Evolutionary conservation across 2,113 vertebrate genomes (phyloP), one percentile per base, ranked within the genome.

Genomic region (Tiliqua scincoides): DNA sequence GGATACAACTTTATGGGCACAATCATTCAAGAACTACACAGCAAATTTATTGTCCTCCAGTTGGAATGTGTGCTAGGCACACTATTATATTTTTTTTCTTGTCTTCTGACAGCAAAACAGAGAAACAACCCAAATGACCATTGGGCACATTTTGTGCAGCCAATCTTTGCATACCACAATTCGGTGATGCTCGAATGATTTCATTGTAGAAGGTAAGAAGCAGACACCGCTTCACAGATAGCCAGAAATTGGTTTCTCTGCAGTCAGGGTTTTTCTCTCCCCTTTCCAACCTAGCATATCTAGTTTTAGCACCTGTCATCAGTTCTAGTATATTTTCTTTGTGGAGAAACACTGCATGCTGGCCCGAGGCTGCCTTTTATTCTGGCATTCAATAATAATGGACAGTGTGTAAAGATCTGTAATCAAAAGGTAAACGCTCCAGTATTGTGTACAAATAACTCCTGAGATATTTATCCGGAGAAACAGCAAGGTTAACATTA

Each of bases 291-390:
- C 57, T 68, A 62, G 57, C 61, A 20, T 77, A 84, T 88, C 65
- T 86, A 0, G 59, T 89, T 91, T 91, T 83, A 91, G 85, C 82
- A 25, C 59, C 87, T 93, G 67, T 83, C 78, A 86, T 94, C 73
- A 88, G n/a, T 86, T 95, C n/a, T 57, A 83, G 79, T 89, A 52
- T 92, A 52, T 95, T 95, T 96, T 94, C 89, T 94, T 91, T 93
- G 85, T 93, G 86, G 90, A 88, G 93, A 72, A 88, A 90, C 67
- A 76, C 74, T 80, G 85, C 83, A 83, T 87, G 76, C 77, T 91
- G 75, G 48, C 76, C 94, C 91, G 88, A 91, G 89, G 83, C 92
- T 91, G 73, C 74, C 84, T 95, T 94, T 95, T 89, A 92, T 91
- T 85, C 83, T 85, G 94, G 82, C 79, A 94, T 78, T 90, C 94